These are phyloP conservation scores for Schizopygopsis malacanthus DNA, from an alignment of 2,797 vertebrate genomes.

Conservation along the genomic window DNA sequence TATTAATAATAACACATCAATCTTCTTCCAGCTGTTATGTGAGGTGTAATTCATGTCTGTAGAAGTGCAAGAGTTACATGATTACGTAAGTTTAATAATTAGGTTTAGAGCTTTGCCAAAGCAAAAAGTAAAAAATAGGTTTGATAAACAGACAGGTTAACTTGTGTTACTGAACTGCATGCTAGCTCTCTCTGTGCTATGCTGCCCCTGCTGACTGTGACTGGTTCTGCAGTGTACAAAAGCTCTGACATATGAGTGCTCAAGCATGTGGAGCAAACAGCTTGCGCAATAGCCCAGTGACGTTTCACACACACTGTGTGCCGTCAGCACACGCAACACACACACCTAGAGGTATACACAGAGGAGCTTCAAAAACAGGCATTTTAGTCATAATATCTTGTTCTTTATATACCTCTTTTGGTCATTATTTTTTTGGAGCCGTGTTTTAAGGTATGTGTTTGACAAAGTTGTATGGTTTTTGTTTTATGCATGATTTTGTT, in stretches of 20 bases:
- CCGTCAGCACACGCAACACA: slow-evolving; percentile 31
- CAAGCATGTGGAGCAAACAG: slow-evolving; percentile 69
- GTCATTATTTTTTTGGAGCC: slow-evolving; percentile 55
- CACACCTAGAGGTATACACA: slow-evolving; percentile 43
- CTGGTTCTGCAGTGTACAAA: slow-evolving; percentile 45
- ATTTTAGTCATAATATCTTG: background rate
- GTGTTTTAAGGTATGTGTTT: slow-evolving; percentile 65
- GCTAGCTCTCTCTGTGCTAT: slow-evolving; percentile 29
- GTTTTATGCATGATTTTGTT: slow-evolving; percentile 36
- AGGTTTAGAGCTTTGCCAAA: background rate
- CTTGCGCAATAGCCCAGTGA: slow-evolving; percentile 71
- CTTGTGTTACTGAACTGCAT: background rate
- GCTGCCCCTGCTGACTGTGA: slow-evolving; percentile 53
- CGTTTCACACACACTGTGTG: slow-evolving; percentile 59
- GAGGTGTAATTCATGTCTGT: background rate
- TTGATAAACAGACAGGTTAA: background rate
- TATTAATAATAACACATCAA: background rate
- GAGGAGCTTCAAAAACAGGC: slow-evolving; percentile 4
- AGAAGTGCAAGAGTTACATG: background rate
- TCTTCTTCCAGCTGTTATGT: background rate
- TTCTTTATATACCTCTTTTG: background rate
- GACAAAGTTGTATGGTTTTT: slow-evolving; percentile 8
- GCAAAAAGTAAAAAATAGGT: background rate
- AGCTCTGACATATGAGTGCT: slow-evolving; percentile 58
- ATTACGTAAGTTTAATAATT: background rate